Evolutionary conservation across 2,888 invertebrate species (phyloP), one percentile per base, ranked within the genome.

Genomic region (Lamellibrachia columna): DNA sequence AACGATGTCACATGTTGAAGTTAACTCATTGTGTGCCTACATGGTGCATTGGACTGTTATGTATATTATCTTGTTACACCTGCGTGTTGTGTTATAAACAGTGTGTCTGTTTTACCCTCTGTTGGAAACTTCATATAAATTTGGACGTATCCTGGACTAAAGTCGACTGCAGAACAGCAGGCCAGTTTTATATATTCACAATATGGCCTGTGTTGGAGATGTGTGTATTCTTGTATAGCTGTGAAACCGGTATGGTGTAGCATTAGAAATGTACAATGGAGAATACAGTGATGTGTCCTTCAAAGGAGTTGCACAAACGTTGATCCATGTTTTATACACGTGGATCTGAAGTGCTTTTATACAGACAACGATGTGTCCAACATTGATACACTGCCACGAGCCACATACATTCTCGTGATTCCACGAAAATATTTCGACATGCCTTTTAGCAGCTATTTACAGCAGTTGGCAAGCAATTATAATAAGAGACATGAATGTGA

Each of bases 21-120:
- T 22, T 15, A 22, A 3, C 15, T 6, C 75, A 6, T 75, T 75
- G 75, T 75, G 15, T 75, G 75, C 75, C 15, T 75, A 6, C 22
- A n/a, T 15, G 75, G 75, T n/a, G n/a, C 15, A 75, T 75, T 40
- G 40, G 40, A 40, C 40, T 75, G 22, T 75, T 75, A 75, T 75
- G 75, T 15, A 75, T 75, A 75, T 75, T 75, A 75, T 75, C 75
- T 75, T 75, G 75, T 75, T 75, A 75, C 75, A 75, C 75, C 22
- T 75, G 75, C 75, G 22, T 75, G 75, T 75, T 75, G 75, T 75
- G 75, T 75, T 75, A 75, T 75, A 75, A 75, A 75, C 75, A 75
- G 75, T 75, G 75, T 22, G 22, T 75, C 75, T 75, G 75, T 22
- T 6, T 75, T 75, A 22, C 0, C 75, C 75, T 75, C 75, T 22